phyloP scores from a whole-genome alignment of 2,888 invertebrate species.

The Orthosia gracilis region DNA sequence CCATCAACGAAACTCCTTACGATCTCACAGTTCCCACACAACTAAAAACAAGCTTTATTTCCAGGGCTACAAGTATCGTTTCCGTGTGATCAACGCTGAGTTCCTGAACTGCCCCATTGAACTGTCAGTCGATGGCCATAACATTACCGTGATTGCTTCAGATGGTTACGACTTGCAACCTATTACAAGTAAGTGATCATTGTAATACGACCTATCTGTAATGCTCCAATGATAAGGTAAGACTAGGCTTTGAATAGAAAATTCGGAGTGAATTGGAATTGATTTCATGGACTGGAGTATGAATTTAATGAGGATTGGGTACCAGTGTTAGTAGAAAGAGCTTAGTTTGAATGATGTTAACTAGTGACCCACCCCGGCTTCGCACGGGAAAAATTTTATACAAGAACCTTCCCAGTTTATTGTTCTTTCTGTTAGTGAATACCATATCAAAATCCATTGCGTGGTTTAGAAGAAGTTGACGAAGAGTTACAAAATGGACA shows the following conservation, averaged over 20 bases:
- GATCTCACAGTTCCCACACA: background rate
- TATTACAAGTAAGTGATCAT: slow-evolving; percentile 91
- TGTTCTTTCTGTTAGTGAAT: too few species aligned
- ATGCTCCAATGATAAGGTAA: slow-evolving; percentile 21
- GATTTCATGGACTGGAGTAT: slow-evolving; percentile 13
- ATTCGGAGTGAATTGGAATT: slow-evolving; percentile 26
- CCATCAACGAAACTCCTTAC: slow-evolving; percentile 31
- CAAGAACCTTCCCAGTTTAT: too few species aligned
- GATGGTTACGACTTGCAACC: slow-evolving; percentile 96
- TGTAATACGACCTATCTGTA: slow-evolving; percentile 36
- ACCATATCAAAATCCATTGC: too few species aligned
- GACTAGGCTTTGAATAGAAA: slow-evolving; percentile 32
- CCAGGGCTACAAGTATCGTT: slow-evolving; percentile 94
- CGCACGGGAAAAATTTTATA: too few species aligned
- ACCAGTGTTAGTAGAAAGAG: background rate
- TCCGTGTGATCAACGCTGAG: slow-evolving; percentile 96
- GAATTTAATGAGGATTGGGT: background rate
- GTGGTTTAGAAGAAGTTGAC: too few species aligned
- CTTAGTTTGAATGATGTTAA: background rate
- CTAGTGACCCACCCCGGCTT: too few species aligned
- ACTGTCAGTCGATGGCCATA: slow-evolving; percentile 96
- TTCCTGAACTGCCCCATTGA: slow-evolving; percentile 97
- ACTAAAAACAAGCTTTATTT: slow-evolving; percentile 67
- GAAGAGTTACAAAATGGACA: too few species aligned
- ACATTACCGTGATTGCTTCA: slow-evolving; percentile 94